Evolutionary conservation across 2,888 invertebrate genomes (phyloP).

Genomic region (Diogma glabrata): DNA sequence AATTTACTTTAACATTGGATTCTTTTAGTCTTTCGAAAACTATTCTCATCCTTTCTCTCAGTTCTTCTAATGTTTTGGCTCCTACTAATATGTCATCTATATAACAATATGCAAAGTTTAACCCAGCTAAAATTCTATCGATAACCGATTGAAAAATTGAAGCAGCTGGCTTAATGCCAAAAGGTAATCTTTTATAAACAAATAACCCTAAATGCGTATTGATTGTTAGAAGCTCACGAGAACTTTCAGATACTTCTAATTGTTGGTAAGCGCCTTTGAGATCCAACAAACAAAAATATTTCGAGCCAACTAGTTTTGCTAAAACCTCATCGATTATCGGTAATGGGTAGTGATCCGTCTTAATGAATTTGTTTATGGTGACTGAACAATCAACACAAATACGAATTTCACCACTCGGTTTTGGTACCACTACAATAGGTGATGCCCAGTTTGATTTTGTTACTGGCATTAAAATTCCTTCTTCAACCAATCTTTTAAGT

Average conservation of each 20-base stretch:
- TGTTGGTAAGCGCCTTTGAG: not conserved
- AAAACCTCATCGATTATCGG: not conserved
- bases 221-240: not conserved
- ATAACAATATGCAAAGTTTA: not conserved
- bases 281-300: not conserved
- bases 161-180: not conserved
- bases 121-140: not conserved
- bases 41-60: not conserved
- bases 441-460: no score
- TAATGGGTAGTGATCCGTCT: not conserved
- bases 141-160: not conserved
- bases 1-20: not conserved
- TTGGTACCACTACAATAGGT: not conserved
- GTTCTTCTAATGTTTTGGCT: not conserved
- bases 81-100: constrained; percentile 5
- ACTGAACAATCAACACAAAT: not conserved
- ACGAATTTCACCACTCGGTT: not conserved
- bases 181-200: not conserved
- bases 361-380: not conserved
- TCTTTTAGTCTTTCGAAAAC: not conserved
- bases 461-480: no score
- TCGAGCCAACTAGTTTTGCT: not conserved
- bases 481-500: no score
- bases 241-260: not conserved
- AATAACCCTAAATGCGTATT: not conserved